These are phyloP conservation scores for Cisticola juncidis DNA, from an alignment of 2,113 vertebrate genomes.

Conservation along the genomic window DNA sequence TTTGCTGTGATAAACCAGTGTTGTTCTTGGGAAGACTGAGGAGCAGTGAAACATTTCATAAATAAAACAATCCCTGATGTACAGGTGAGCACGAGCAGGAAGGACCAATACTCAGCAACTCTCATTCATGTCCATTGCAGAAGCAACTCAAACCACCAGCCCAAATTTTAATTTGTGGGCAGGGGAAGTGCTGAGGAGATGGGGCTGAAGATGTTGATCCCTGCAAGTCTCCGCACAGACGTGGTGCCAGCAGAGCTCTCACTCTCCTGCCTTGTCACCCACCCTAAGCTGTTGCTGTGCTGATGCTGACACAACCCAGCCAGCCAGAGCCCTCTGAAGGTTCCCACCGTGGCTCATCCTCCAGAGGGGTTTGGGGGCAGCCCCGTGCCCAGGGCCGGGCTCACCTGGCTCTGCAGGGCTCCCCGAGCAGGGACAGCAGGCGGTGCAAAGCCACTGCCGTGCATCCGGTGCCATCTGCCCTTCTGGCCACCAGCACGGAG, in stretches of 20 bases:
- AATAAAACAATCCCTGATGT: not conserved
- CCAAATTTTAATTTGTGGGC: not conserved
- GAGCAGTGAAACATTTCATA: not conserved
- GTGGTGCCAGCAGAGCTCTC: not conserved
- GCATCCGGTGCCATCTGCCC: conserved; percentile 58
- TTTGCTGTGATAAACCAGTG: not conserved
- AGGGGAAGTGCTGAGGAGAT: not conserved
- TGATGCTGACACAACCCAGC: not conserved
- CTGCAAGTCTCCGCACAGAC: not conserved
- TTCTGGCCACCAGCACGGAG: conserved; percentile 8
- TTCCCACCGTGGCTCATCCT: not conserved
- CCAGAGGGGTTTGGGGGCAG: not conserved
- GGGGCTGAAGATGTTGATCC: not conserved
- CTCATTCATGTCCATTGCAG: not conserved
- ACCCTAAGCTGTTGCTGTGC: not conserved
- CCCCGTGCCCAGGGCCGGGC: not conserved
- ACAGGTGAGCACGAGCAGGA: accelerated
- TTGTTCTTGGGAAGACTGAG: not conserved
- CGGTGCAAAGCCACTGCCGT: conserved; percentile 29
- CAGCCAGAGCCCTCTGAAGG: not conserved
- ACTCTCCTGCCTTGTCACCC: not conserved
- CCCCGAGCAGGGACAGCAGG: not conserved
- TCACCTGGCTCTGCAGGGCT: conserved; percentile 38
- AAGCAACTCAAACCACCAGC: not conserved
- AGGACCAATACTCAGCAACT: accelerated